Conservation (phyloP, 2,113 vertebrate species). For the Cryptotis parvus region DNA sequence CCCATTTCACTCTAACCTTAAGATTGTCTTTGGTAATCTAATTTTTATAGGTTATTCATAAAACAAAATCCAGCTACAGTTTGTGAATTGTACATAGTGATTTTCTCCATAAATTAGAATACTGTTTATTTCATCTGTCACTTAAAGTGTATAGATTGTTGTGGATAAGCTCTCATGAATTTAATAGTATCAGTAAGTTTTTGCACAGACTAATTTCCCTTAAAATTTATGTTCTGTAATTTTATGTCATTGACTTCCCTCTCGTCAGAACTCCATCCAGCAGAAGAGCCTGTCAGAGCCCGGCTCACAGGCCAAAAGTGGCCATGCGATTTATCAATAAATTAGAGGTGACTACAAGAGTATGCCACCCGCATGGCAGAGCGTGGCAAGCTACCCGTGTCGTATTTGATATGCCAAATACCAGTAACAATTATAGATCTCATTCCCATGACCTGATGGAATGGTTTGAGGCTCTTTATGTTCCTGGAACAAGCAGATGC, state of each 20-base stretch:
- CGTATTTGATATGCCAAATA: too few relatives aligned
- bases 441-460: too few relatives aligned
- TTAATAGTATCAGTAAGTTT: slow-evolving; percentile 12
- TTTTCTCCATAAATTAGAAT: slow-evolving; percentile 36
- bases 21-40: slow-evolving; percentile 24
- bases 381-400: too few relatives aligned
- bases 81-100: slow-evolving; percentile 40
- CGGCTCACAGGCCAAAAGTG: too few relatives aligned
- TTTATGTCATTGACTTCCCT: background rate
- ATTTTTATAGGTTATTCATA: slow-evolving; percentile 20
- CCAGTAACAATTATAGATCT: too few relatives aligned
- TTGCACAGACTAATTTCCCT: slow-evolving; percentile 2
- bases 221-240: background rate
- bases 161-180: slow-evolving; percentile 42
- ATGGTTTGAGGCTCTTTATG: too few relatives aligned
- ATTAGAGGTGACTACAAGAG: too few relatives aligned
- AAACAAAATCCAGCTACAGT: slow-evolving; percentile 24
- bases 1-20: background rate
- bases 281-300: too few relatives aligned
- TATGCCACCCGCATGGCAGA: too few relatives aligned
- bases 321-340: too few relatives aligned
- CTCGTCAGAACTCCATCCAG: too few relatives aligned
- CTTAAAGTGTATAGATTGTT: slow-evolving; percentile 30
- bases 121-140: background rate
- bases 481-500: too few relatives aligned